Base-by-base conservation (phyloP, 2,113 vertebrate species). In the Phrynosoma blainvillii region DNA sequence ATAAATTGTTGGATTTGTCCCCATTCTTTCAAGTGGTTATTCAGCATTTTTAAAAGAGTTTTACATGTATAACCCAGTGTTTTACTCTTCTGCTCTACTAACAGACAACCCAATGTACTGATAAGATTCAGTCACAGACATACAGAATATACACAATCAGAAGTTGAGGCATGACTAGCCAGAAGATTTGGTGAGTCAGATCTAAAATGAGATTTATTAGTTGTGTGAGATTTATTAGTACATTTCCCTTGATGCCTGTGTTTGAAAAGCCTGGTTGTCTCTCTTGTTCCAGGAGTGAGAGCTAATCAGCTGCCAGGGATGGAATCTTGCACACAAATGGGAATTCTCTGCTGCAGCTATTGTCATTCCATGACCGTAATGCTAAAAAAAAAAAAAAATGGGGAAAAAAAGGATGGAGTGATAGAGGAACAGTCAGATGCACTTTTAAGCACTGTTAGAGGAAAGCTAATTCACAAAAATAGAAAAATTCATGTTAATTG, bases 311-410 rank as follows among this genome's bases (percentile, higher is more conserved):
- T 66, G 96, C 96, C 94, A 96, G 90, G 0, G 97, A 96, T 0
- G 96, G 95, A 79, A 97, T 97, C 95, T 98, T 98, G 94, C 97
- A 98, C 79, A 98, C 97, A 7, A 98, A 98, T 25, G 97, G 97
- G 88, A 98, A 98, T 88, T 96, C 94, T 85, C 90, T 94, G 90
- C 94, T 92, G 5, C 97, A 98, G 93, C 95, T 93, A 27, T 97
- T 97, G 93, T 97, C 97, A 0, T 98, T 98, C 97, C 97, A 98
- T 54, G 97, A 98, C 86, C 97, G 96, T 83, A 98, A 94, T 0
- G 97, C 98, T 98, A 89, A 9, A 32, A 2, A 5, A 81, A 85
- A 84, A 40, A 70, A 75, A 84, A 13, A 3, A 20, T 0, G 9
- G 16, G 1, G 54, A 70, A 27, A 84, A 83, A 54, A 78, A 84